Conservation (phyloP, 1,140 invertebrate species). For the Tenebrio molitor region DNA sequence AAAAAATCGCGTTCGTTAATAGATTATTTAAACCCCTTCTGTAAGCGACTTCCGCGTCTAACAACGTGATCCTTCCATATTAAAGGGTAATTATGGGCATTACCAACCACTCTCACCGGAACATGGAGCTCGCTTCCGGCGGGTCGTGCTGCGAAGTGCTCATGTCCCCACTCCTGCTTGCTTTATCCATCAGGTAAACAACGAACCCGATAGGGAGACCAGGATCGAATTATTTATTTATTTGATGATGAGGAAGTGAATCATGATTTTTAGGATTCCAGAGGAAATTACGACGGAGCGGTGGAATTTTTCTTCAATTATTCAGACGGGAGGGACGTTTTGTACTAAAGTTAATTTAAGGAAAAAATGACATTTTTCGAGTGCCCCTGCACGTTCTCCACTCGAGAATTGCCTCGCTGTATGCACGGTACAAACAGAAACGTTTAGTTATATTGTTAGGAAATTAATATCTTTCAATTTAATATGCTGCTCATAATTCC, state of each 20-base stretch:
- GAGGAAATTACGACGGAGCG: conserved; percentile 37
- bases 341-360: conserved; percentile 22
- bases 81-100: conserved; percentile 53
- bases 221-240: conserved; percentile 38
- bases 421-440: background rate
- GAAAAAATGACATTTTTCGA: conserved; percentile 4
- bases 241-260: conserved; percentile 8
- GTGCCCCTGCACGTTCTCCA: background rate
- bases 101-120: conserved; percentile 48
- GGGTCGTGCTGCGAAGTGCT: conserved; percentile 16
- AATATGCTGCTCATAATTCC: conserved; percentile 3
- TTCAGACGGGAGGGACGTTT: conserved; percentile 23
- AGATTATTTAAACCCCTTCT: conserved; percentile 41
- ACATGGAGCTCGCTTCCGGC: conserved; percentile 48
- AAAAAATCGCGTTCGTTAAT: conserved; percentile 43
- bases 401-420: background rate
- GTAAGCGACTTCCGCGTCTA: conserved; percentile 17
- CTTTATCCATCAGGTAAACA: conserved; percentile 39
- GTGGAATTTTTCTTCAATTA: conserved; percentile 30
- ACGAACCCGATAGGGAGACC: conserved; percentile 39
- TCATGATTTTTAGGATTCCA: conserved; percentile 19
- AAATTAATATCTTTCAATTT: conserved; percentile 22
- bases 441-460: conserved; percentile 10
- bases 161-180: background rate
- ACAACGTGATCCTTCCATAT: conserved; percentile 49